phyloP scores from a whole-genome alignment of 2,797 vertebrate genomes.

The Dendrocincla fuliginosa region DNA sequence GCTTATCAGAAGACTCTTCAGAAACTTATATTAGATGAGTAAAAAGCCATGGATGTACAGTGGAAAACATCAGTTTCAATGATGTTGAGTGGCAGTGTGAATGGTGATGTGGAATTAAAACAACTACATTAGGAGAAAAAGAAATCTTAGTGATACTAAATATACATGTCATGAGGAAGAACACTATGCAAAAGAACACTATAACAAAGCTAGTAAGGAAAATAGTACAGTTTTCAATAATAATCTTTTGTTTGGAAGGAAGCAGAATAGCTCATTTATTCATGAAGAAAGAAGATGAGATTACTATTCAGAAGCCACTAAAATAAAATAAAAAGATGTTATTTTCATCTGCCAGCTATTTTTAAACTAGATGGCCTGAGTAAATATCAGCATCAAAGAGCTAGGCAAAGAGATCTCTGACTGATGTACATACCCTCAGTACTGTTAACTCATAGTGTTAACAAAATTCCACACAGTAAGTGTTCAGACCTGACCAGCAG shows the following conservation, averaged over 20 bases:
- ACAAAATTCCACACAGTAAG: neutral
- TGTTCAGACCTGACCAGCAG: neutral
- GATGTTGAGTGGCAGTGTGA: neutral
- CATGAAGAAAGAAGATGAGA: neutral
- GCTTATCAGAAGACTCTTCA: neutral
- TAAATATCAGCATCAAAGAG: neutral
- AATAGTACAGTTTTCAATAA: neutral
- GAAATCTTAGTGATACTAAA: neutral
- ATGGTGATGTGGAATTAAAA: neutral
- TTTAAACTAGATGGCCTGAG: neutral
- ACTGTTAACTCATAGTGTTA: neutral
- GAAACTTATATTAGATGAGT: neutral
- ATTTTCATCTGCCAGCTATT: neutral
- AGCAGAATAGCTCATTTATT: neutral
- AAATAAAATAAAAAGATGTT: neutral
- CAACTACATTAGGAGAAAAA: neutral
- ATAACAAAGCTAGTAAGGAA: neutral
- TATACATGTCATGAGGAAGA: neutral
- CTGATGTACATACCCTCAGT: neutral
- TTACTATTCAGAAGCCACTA: neutral
- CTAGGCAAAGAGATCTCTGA: neutral
- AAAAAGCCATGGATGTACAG: neutral
- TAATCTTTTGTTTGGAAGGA: neutral
- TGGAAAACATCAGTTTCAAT: neutral
- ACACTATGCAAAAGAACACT: neutral